A percentile compares a stretch with the other conserved stretches of the same genome.
Conservation (phyloP, 2,113 vertebrate species). For the Progne subis region DNA sequence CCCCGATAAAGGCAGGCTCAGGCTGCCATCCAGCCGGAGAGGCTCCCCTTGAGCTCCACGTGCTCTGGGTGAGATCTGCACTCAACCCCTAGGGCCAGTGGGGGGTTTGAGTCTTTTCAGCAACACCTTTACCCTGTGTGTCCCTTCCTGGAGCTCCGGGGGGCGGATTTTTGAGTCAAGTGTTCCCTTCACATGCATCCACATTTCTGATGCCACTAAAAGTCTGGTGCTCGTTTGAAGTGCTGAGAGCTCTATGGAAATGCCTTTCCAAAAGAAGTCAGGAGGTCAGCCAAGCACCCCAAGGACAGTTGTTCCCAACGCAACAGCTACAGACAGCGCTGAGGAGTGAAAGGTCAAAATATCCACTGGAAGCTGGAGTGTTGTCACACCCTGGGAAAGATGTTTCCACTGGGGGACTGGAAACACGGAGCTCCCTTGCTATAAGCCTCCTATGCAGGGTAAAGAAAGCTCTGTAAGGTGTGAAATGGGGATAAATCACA, state of each 20-base stretch:
- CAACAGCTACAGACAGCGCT: background rate
- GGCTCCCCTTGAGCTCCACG: background rate
- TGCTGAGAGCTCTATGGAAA: background rate
- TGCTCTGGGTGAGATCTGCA: background rate
- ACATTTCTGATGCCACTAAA: background rate
- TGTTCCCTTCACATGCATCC: background rate
- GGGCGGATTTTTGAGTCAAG: background rate
- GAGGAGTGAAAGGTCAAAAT: background rate
- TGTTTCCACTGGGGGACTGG: background rate
- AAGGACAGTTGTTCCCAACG: background rate
- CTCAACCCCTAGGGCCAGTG: background rate
- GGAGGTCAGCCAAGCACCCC: conserved; percentile 3
- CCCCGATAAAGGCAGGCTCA: background rate
- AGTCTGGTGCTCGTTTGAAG: background rate
- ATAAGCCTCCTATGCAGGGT: accelerated
- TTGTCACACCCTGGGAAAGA: background rate
- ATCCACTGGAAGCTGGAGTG: background rate
- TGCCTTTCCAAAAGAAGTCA: background rate
- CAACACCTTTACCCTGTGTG: background rate
- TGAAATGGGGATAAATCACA: background rate
- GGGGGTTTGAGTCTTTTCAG: background rate
- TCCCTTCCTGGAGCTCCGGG: background rate
- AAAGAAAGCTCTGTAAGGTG: background rate
- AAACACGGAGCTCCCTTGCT: background rate
- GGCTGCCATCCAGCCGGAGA: background rate